These are phyloP conservation scores for Riparia riparia DNA, from an alignment of 2,113 vertebrate species.

Conservation along the genomic window DNA sequence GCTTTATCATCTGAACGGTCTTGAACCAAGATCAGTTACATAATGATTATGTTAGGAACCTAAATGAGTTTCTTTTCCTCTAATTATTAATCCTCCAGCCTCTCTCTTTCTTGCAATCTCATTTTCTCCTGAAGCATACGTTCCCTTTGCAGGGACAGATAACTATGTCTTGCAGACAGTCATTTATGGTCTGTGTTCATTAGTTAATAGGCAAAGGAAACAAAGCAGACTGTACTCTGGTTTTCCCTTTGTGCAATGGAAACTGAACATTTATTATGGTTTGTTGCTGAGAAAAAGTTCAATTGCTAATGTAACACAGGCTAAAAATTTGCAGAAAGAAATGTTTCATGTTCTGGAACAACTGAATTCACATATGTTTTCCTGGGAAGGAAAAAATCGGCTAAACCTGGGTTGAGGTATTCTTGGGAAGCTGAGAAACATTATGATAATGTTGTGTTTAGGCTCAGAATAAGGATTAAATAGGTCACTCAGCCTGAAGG, in stretches of 20 bases:
- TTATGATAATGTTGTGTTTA: background rate
- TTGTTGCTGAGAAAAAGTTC: slow-evolving; percentile 9
- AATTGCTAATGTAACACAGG: background rate
- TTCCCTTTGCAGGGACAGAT: slow-evolving; percentile 7
- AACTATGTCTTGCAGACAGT: slow-evolving; percentile 27
- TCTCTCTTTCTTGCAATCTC: slow-evolving; percentile 41
- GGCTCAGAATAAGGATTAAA: background rate
- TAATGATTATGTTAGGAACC: background rate
- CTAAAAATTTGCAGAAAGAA: background rate
- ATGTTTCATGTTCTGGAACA: background rate
- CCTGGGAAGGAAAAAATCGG: background rate
- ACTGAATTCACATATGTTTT: background rate
- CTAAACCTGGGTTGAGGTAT: background rate
- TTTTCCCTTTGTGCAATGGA: slow-evolving; percentile 29
- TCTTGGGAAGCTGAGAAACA: background rate
- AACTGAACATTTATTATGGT: background rate
- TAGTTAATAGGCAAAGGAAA: slow-evolving; percentile 32
- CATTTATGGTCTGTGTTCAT: slow-evolving; percentile 39
- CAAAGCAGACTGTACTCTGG: slow-evolving; percentile 45
- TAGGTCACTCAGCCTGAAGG: background rate
- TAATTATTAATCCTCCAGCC: slow-evolving; percentile 29
- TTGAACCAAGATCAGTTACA: background rate
- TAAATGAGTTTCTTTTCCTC: slow-evolving; percentile 49
- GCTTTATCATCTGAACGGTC: background rate
- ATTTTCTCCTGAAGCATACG: slow-evolving; percentile 34